Base-by-base conservation (phyloP, 2,888 invertebrate species). In the Nephrotoma flavescens region DNA sequence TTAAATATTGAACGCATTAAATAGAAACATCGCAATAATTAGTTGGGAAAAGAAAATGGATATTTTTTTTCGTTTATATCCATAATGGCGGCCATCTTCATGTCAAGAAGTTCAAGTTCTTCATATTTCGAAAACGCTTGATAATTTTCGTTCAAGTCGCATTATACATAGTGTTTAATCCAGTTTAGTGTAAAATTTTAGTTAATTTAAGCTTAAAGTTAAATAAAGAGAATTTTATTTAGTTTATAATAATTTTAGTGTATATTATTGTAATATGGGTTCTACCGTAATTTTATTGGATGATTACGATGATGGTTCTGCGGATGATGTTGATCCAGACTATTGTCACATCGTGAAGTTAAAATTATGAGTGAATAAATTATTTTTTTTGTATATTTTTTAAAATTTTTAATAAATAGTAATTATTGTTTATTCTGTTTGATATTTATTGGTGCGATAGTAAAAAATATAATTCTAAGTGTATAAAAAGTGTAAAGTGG, bases 251-350 rank as follows among this genome's bases (percentile, higher is more conserved):
- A 84, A 42, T 84, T 41, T n/a, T 11, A 42, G 41, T 84, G 41
- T 84, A 47, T 71, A 15, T 71, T 71, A 71, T 71, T 41, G n/a
- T 84, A 87, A 85, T 86, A 88, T 88, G 88, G 88, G 88, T 84
- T 86, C n/a, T 71, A 71, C 91, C 88, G 93, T 93, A 89, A 92
- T 92, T 88, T 90, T 93, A 91, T 94, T 95, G 91, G 94, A 95
- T 93, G 96, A 96, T 91, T 93, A 95, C 89, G 95, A 94, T 88
- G 95, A 95, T 90, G 95, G 94, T 88, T 95, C 95, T 83, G 95
- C 42, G 44, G 86, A 96, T 90, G 94, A 95, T 87, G 95, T 95
- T 89, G 95, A 95, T 89, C 95, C 95, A 90, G 95, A 94, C 31
- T 88, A 87, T 83, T 87, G 42, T 84, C 71, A 71, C 19, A 71